A percentile compares a stretch with the other conserved stretches of the same genome.
These are phyloP conservation scores for Herpailurus yagouaroundi DNA, from an alignment of 2,113 vertebrate species.

Conservation along the genomic window DNA sequence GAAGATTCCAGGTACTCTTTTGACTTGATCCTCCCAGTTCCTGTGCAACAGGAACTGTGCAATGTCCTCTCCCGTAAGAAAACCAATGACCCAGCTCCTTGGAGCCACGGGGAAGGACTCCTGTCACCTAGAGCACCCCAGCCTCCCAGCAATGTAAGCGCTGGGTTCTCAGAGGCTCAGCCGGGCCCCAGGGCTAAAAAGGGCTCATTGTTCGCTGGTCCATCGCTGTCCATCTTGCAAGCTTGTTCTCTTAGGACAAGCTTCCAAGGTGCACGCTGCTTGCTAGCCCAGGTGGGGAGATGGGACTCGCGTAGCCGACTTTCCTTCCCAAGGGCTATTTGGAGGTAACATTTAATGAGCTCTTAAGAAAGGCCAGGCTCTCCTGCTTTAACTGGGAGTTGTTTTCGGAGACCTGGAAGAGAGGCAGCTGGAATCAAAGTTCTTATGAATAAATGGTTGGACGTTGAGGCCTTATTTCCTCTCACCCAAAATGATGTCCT, in stretches of 20 bases:
- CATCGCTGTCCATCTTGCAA: background rate
- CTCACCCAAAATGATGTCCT: background rate
- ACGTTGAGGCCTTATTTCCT: background rate
- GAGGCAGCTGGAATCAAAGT: background rate
- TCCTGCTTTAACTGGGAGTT: background rate
- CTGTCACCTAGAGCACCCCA: background rate
- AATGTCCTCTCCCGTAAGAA: background rate
- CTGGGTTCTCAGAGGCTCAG: background rate
- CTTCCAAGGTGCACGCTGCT: too few species aligned
- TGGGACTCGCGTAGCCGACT: fast-evolving
- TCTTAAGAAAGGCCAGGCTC: background rate
- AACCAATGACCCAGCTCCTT: background rate
- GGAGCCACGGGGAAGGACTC: background rate
- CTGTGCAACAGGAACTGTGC: too few species aligned
- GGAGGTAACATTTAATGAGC: background rate
- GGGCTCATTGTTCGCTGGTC: background rate
- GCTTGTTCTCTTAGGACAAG: background rate
- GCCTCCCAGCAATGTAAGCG: background rate
- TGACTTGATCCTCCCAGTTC: background rate
- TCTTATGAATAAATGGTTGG: background rate
- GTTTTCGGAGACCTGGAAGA: background rate
- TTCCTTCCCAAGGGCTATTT: background rate
- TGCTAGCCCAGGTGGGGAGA: too few species aligned
- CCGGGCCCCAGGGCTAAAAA: background rate
- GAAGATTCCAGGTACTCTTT: background rate